Base-by-base conservation (phyloP, 2,113 vertebrate species). In the Regulus satrapa region DNA sequence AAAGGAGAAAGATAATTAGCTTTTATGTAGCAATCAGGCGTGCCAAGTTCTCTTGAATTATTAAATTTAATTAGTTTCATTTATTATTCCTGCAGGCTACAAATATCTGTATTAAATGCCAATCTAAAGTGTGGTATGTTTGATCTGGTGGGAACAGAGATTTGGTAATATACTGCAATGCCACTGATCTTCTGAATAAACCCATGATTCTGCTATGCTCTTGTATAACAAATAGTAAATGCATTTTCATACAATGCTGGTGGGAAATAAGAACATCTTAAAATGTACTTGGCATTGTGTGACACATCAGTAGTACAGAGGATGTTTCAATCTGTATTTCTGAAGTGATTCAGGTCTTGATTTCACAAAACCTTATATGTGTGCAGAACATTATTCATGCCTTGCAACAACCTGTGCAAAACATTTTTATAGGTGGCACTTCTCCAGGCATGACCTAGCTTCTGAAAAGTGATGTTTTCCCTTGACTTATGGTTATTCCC, bases 31-130 rank as follows among this genome's bases (percentile, higher is more conserved):
- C 93, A 94, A 92, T 97, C 92, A 94, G 88, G 88, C 81, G 56
- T 93, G 88, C 83, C 78, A 96, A 93, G 73, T 96, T 96, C 79
- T n/a, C 48, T 93, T 97, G 96, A 97, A 96, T 97, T 97, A 96
- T 97, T 97, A 96, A 97, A 96, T 87, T 95, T 97, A 97, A 97
- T 98, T 97, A 97, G 96, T 93, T 98, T 95, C 94, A 85, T 96
- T 98, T 96, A 74, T 97, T 94, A 96, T 96, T 97, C 95, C 97
- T 97, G 92, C 81, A 88, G 96, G 97, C 96, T 93, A 89, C 93
- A 82, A 85, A 94, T 90, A 95, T 91, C 84, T 81, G 85, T 94
- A 96, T 97, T 94, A 97, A 97, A 95, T 93, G 85, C 90, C 92
- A 79, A 3, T 85, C 92, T 87, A 23, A 97, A 88, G 41, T 64